Evolutionary conservation across 1,140 invertebrate species (phyloP), one percentile per base, ranked within the genome.

Genomic region (Drosophila mauritiana): DNA sequence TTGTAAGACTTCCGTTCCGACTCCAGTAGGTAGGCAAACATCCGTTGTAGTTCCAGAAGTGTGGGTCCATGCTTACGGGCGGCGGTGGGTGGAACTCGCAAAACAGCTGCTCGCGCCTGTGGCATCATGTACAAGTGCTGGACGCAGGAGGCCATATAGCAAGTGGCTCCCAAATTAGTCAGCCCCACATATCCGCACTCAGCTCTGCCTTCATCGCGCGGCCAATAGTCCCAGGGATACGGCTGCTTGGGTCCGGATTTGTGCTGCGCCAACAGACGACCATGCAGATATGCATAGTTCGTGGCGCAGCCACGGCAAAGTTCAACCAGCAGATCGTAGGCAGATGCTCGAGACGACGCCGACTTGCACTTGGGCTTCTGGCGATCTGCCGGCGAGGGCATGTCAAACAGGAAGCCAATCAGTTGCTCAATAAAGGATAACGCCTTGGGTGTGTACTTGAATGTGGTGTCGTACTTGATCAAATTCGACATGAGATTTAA

Each of bases 71-170:
- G 97, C 73, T 97, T 96, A 22, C 94, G 94, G 15, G 95, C 95
- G 4, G 94, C 92, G 62, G 94, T 93, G 10, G 93, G 91, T 39
- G 93, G 93, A 0, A 94, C 93, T 0, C 93, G 89, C 22, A 99
- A 88, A 57, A 99, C 96, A 0, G 97, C 96, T 34, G 95, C 94
- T 57, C 98, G 93, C 0, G 97, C 97, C 88, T 97, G 96, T 5
- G 97, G 98, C 95, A 99, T 98, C 98, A 99, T 99, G 85, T 97
- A 99, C 31, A 99, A 92, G 93, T 98, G 98, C 91, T 99, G 98
- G 95, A 99, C 97, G 90, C 97, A 98, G 20, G 98, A 98, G 3
- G 98, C 98, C 97, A 99, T 98, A 92, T 99, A 99, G 92, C 98
- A 99, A 0, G 98, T 99, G 12, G 98, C 98, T 20, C 98, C 98